Base-by-base conservation (phyloP, 2,888 invertebrate genomes). In the Drosophila trichaetosa region DNA sequence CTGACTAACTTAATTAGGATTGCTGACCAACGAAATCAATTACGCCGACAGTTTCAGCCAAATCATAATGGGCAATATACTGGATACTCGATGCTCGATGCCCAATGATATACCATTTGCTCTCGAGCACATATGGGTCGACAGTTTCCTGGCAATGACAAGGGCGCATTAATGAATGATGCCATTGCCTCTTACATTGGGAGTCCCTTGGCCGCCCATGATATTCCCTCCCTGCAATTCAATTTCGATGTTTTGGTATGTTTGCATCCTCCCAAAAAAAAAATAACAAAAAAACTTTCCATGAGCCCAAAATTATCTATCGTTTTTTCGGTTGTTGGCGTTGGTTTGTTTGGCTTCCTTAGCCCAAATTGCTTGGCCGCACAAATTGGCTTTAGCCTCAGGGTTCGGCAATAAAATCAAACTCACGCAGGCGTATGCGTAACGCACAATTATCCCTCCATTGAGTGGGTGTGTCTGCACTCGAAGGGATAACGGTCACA, bases 381-480 rank as follows among this genome's bases (percentile, higher is more conserved):
- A 78, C 83, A 86, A 87, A 83, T 85, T 83, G 87, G 78, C 80
- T 60, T 68, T 65, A 38, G 78, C 73, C 67, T 56, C 59, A 40
- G 60, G 83, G 40, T 46, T 46, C 31, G 63, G 83, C 88, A 83
- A 85, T 88, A 85, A 88, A 85, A 81, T 86, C 82, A 81, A 83
- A 74, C 77, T 67, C 76, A 77, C 63, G 29, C 79, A 83, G 88
- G 75, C 88, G 83, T 79, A 79, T 86, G 84, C 88, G 84, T 85
- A 83, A 85, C 87, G 82, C 82, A 87, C 85, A 88, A 89, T 87
- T 83, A 88, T 88, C 76, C 70, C 60, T 68, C 69, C 69, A 85
- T 83, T 84, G 85, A 78, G 82, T 88, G 85, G 87, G 84, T 60
- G 89, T 88, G 72, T 49, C 79, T 46, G 52, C 53, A 51, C 62